Evolutionary conservation across 2,888 invertebrate genomes (phyloP).

Genomic region (Epiblema foenella): DNA sequence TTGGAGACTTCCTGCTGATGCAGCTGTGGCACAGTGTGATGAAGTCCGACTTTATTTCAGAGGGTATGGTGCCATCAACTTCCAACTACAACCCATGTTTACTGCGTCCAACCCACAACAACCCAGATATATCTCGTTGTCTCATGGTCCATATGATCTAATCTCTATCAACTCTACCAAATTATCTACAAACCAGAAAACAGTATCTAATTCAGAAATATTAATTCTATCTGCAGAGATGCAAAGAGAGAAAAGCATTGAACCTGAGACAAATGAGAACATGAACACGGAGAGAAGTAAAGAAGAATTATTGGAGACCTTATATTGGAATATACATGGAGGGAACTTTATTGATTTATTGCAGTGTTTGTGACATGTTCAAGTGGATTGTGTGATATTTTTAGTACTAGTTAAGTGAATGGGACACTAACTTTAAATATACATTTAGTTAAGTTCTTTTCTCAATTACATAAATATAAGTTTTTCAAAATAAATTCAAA

Average conservation of each 20-base stretch:
- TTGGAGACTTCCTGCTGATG: slow-evolving; percentile 69
- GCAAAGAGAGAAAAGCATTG: slow-evolving; percentile 77
- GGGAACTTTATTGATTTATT: slow-evolving; percentile 85
- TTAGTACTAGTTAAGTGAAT: slow-evolving; percentile 52
- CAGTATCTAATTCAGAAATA: slow-evolving; percentile 71
- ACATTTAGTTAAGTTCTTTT: slow-evolving; percentile 41
- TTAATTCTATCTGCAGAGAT: slow-evolving; percentile 84
- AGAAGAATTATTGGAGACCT: slow-evolving; percentile 82
- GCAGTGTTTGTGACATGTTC: slow-evolving; percentile 67
- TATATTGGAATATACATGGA: slow-evolving; percentile 87
- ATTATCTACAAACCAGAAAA: slow-evolving; percentile 52
- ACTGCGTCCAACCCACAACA: slow-evolving; percentile 83
- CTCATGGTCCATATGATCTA: slow-evolving; percentile 87
- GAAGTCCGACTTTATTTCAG: slow-evolving; percentile 84
- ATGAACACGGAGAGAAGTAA: slow-evolving; percentile 75
- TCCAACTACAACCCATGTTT: slow-evolving; percentile 79
- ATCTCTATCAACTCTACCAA: slow-evolving; percentile 59
- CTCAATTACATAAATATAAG: slow-evolving; percentile 54
- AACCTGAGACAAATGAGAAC: slow-evolving; percentile 81
- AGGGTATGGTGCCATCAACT: slow-evolving; percentile 80
- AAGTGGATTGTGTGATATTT: slow-evolving; percentile 62
- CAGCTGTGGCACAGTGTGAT: slow-evolving; percentile 72
- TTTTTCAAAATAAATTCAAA: slow-evolving; percentile 70
- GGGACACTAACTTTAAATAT: slow-evolving; percentile 58
- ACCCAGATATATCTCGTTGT: slow-evolving; percentile 87